phyloP scores from a whole-genome alignment of 35 echinoderm and acorn worm species.

The Apostichopus californicus region DNA sequence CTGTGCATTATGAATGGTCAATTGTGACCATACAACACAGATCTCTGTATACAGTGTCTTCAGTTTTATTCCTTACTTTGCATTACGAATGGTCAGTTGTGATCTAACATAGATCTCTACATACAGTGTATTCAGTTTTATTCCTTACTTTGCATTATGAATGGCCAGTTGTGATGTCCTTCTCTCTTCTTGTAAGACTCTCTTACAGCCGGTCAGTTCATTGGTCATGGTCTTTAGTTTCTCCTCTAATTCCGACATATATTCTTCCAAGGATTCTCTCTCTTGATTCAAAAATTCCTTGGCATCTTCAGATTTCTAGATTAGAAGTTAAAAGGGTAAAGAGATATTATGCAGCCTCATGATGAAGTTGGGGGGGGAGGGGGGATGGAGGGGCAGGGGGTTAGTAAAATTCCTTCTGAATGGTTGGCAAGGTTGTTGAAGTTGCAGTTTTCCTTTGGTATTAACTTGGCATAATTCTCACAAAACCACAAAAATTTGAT shows the following conservation, averaged over 20 bases:
- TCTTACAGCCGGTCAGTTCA: slow-evolving; percentile 61
- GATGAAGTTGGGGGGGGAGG: no score
- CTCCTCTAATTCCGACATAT: slow-evolving; percentile 57
- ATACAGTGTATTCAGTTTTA: no score
- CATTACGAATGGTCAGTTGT: no score
- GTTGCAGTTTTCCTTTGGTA: no score
- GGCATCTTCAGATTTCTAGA: slow-evolving; percentile 58
- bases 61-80: slow-evolving; percentile 10
- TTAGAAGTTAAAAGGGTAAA: background rate
- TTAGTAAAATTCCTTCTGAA: no score
- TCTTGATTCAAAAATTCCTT: slow-evolving; percentile 76
- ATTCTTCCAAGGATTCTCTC: slow-evolving; percentile 56
- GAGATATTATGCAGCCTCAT: no score
- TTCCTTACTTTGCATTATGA: slow-evolving; percentile 49
- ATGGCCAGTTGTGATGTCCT: slow-evolving; percentile 1
- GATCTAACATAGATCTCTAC: no score
- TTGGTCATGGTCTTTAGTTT: slow-evolving; percentile 49
- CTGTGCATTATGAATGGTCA: slow-evolving; percentile 39
- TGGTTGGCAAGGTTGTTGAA: no score
- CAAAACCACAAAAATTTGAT: no score
- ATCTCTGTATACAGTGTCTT: background rate
- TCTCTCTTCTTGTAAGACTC: slow-evolving; percentile 51
- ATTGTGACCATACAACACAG: no score
- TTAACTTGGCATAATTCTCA: no score
- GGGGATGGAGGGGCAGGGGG: no score